Evolutionary conservation across 2,113 vertebrate species (phyloP).

Genomic region (Neolamprologus sp.): DNA sequence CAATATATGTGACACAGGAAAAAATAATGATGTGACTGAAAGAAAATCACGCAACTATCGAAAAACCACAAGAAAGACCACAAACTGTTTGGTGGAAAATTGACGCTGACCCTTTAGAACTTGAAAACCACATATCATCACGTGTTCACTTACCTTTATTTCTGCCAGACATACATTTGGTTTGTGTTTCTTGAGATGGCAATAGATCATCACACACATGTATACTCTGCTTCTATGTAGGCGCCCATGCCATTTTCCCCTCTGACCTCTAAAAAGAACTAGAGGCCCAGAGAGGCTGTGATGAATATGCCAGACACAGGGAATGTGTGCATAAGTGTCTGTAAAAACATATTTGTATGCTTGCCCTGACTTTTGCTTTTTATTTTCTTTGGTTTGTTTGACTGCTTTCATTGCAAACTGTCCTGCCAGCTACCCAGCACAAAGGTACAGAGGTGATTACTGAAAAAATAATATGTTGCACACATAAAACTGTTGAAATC

Average conservation of each 20-base stretch:
- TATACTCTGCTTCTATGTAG: not conserved
- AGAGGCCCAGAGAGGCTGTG: constrained; percentile 26
- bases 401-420: constrained; percentile 35
- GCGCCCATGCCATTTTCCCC: constrained; percentile 28
- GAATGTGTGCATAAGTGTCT: not conserved
- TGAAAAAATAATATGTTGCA: constrained; percentile 50
- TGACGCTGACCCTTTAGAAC: constrained; percentile 35
- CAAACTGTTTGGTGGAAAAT: constrained; percentile 15
- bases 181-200: constrained; percentile 53
- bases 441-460: constrained; percentile 44
- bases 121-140: constrained; percentile 38
- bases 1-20: not conserved
- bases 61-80: constrained; percentile 27
- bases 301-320: constrained; percentile 57
- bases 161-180: constrained; percentile 58
- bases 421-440: not conserved
- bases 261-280: constrained; percentile 37
- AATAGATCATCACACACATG: constrained; percentile 32
- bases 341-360: not conserved
- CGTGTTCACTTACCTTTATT: constrained; percentile 36
- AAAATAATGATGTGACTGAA: not conserved
- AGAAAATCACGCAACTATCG: constrained; percentile 1
- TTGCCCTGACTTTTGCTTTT: constrained; percentile 48
- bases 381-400: constrained; percentile 58
- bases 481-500: not conserved